phyloP scores from a whole-genome alignment of 2,888 invertebrate genomes.

The Erebia aethiops region DNA sequence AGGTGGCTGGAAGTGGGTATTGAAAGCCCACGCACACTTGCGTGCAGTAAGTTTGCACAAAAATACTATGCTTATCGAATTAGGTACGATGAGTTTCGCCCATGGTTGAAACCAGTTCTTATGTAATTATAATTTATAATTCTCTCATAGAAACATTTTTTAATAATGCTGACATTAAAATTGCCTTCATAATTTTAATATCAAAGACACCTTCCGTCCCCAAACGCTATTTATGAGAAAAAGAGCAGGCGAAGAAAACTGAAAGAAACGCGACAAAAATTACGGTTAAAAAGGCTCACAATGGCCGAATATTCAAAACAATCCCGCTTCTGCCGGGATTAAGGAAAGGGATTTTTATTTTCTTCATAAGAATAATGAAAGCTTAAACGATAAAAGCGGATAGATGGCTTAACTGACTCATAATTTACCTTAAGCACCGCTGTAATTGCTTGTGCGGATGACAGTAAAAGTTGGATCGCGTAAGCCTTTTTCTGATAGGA shows the following conservation, averaged over 20 bases:
- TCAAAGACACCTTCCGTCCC: conserved; percentile 33
- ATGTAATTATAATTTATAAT: background rate
- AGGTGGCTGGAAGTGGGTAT: too few relatives aligned
- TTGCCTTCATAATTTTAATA: conserved; percentile 36
- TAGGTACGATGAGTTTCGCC: background rate
- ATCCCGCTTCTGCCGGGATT: conserved; percentile 54
- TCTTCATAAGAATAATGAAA: conserved; percentile 56
- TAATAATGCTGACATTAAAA: background rate
- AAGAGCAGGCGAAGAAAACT: conserved; percentile 38
- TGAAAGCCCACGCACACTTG: too few relatives aligned
- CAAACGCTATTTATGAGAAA: conserved; percentile 32
- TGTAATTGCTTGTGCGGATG: conserved; percentile 24
- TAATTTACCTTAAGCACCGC: conserved; percentile 27
- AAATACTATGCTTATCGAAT: background rate
- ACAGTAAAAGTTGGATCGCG: conserved; percentile 19
- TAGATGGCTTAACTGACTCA: conserved; percentile 24
- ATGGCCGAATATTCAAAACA: conserved; percentile 63
- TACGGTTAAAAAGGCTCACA: conserved; percentile 45
- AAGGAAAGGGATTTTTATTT: conserved; percentile 59
- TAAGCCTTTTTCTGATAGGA: conserved; percentile 13
- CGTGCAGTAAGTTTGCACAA: too few relatives aligned
- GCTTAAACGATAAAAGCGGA: conserved; percentile 39
- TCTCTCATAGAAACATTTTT: background rate
- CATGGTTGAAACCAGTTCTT: background rate
- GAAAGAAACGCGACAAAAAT: conserved; percentile 41